Evolutionary conservation across 1,140 invertebrate species (phyloP).

Genomic region (Dendroctonus ponderosae): DNA sequence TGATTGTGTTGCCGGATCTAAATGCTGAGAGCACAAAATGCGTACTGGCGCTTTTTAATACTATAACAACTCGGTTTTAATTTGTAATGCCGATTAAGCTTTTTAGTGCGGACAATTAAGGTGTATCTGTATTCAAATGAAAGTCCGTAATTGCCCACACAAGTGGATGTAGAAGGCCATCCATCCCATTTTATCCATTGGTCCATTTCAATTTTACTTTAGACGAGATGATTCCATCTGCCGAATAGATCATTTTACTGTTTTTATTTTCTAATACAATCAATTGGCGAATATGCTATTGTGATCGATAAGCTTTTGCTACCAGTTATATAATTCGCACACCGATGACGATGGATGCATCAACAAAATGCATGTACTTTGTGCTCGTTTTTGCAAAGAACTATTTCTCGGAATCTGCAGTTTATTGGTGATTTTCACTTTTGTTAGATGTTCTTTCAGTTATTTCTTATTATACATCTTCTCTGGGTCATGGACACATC

Average conservation of each 20-base stretch:
- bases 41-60: not conserved
- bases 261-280: no score
- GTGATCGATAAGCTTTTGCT: not conserved
- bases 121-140: constrained; percentile 31
- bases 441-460: no score
- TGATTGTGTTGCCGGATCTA: not conserved
- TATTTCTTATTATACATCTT: no score
- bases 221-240: not conserved
- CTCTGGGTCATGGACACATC: no score
- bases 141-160: constrained; percentile 27
- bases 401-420: no score
- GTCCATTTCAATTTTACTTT: no score
- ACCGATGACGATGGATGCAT: no score
- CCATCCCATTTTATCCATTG: not conserved
- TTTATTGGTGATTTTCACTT: no score
- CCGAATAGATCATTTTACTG: not conserved
- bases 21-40: not conserved
- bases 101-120: constrained; percentile 23
- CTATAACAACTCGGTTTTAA: constrained; percentile 6
- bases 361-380: no score
- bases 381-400: no score
- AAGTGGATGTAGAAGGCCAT: constrained; percentile 16
- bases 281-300: no score
- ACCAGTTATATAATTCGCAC: no score
- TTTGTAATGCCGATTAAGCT: constrained; percentile 23